Percentiles rank a stretch among this genome's conserved stretches.
phyloP scores from a whole-genome alignment of 2,888 invertebrate genomes.

The Dasypolia templi region DNA sequence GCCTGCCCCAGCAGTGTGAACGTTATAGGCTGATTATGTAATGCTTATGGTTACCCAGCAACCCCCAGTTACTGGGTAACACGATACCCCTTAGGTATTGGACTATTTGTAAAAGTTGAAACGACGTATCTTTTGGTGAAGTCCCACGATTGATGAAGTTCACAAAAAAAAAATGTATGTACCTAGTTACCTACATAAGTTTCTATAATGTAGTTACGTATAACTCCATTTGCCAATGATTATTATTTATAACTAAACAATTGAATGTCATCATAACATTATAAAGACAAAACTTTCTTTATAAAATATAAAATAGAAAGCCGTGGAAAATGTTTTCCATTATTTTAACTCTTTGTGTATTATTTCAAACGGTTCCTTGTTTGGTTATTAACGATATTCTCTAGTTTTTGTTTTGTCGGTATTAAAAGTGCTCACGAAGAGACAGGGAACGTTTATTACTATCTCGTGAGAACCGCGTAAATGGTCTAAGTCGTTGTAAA shows the following conservation, averaged over 20 bases:
- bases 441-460: slow-evolving; percentile 23
- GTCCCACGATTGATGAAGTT: background rate
- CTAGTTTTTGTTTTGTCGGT: slow-evolving; percentile 35
- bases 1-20: too few relatives aligned
- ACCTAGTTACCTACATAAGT: background rate
- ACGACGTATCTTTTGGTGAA: background rate
- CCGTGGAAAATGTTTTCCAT: slow-evolving; percentile 30
- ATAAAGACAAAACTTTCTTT: slow-evolving; percentile 28
- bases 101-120: background rate
- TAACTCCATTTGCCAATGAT: background rate
- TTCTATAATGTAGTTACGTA: background rate
- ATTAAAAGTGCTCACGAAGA: slow-evolving; percentile 42
- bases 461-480: slow-evolving; percentile 40
- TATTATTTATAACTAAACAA: background rate
- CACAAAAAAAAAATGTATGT: background rate
- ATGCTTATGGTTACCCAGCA: too few relatives aligned
- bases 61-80: too few relatives aligned
- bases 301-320: slow-evolving; percentile 39
- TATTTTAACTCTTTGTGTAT: too few relatives aligned
- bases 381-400: slow-evolving; percentile 42
- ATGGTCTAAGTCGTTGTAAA: slow-evolving; percentile 13
- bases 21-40: too few relatives aligned
- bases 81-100: background rate
- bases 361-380: slow-evolving; percentile 44
- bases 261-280: slow-evolving; percentile 1